Conservation (phyloP, 2,888 invertebrate genomes). For the Morinoia aosen region DNA sequence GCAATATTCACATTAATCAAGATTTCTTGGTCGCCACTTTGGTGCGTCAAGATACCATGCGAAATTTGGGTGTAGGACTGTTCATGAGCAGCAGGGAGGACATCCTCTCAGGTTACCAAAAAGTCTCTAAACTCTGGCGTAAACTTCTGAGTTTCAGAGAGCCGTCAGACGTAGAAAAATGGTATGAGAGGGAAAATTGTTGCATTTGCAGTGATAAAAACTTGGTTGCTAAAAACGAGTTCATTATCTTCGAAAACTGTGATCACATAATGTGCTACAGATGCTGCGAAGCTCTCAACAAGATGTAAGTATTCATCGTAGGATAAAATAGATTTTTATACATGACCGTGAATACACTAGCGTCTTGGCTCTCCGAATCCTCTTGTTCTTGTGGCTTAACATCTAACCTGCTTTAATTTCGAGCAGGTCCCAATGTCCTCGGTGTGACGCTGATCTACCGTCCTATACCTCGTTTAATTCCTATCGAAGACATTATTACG, state of each 20-base stretch:
- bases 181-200: not conserved
- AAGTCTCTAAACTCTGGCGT: not conserved
- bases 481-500: not conserved
- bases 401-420: not conserved
- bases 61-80: not conserved
- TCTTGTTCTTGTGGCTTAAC: not conserved
- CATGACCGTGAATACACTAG: not conserved
- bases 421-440: not conserved
- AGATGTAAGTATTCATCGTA: not conserved
- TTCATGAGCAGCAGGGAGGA: not conserved
- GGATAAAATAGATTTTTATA: not conserved
- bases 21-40: not conserved
- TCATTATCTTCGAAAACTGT: slow-evolving; percentile 20
- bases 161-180: not conserved
- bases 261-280: not conserved
- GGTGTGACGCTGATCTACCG: not conserved
- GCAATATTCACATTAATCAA: not conserved
- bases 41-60: not conserved
- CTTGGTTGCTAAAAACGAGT: not conserved
- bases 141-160: not conserved
- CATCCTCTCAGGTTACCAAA: not conserved
- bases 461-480: not conserved
- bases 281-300: not conserved
- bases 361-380: not conserved
- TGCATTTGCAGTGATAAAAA: not conserved